Evolutionary conservation across 23 tunicate genomes (phyloP), one percentile per base, ranked within the genome.

Genomic region (Halocynthia aurantium): DNA sequence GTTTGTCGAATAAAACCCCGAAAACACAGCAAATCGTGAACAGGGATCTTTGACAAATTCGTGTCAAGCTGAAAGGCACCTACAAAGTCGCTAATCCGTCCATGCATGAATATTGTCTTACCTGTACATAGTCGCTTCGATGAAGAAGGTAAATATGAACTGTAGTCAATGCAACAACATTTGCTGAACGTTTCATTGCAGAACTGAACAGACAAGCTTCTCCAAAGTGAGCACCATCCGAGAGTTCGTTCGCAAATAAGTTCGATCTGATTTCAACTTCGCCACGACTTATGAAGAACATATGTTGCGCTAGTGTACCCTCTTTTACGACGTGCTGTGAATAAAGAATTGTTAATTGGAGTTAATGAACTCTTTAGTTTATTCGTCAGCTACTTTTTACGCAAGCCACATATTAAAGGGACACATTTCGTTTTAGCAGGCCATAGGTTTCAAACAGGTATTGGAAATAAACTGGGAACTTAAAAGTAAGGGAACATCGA

Each of bases 141-240:
- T 80, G 71, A 72, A 88, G 56, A 22, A 74, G 61, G 81, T 88
- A 88, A 66, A 79, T 79, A 65, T 83, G 72, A 7, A 82, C 88
- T 51, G 73, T 79, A 50, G 81, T 78, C 50, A 84, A 22, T 13
- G 95, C 95, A 49, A 50, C 62, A n/a, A 82, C 93, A 11, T 83
- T 60, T 12, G 90, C 88, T 5, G 98, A 73, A 52, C 98, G 65
- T 72, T 67, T 57, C 73, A 87, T 22, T 40, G 75, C 84, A 6
- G 77, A 21, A 53, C 55, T 75, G 53, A 93, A 73, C n/a, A 93
- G 83, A 55, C 88, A 78, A 5, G 84, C 70, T 55, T 93, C 98
- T 7, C 98, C 98, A 63, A 93, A 93, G 69, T 93, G 90, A 77
- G 78, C 93, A 49, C 98, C 98, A 55, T 93, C 93, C 57, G 77